Conservation (phyloP, 2,888 invertebrate species). For the Leucania comma region DNA sequence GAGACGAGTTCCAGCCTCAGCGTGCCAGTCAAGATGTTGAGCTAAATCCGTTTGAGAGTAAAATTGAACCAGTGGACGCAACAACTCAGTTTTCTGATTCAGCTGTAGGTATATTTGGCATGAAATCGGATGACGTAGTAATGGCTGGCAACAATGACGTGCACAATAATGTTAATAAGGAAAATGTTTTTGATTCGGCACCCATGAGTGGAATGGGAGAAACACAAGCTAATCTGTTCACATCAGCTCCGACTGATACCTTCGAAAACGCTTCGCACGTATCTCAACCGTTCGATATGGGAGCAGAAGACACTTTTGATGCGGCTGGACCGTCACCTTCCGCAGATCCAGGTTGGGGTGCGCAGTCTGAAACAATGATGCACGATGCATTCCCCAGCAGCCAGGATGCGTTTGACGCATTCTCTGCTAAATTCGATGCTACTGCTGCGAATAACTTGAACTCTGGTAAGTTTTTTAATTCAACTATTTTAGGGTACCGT, state of each 20-base stretch:
- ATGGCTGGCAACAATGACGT: slow-evolving; percentile 63
- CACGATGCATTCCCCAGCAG: slow-evolving; percentile 80
- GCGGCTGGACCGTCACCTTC: slow-evolving; percentile 55
- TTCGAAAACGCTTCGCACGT: slow-evolving; percentile 49
- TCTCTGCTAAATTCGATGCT: slow-evolving; percentile 96
- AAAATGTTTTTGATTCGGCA: slow-evolving; percentile 57
- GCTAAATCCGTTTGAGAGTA: slow-evolving; percentile 83
- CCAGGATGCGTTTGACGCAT: slow-evolving; percentile 94
- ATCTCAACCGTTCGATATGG: slow-evolving; percentile 42
- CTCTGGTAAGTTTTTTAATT: slow-evolving; percentile 75
- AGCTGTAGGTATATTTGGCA: slow-evolving; percentile 72
- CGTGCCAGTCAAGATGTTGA: slow-evolving; percentile 70
- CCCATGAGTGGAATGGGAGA: slow-evolving; percentile 44
- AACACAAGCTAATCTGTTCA: slow-evolving; percentile 68
- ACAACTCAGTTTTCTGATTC: slow-evolving; percentile 62
- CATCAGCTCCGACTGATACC: slow-evolving; percentile 52
- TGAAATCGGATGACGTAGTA: slow-evolving; percentile 68
- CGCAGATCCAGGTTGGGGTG: slow-evolving; percentile 76
- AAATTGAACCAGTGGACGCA: slow-evolving; percentile 57
- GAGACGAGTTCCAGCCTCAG: slow-evolving; percentile 65
- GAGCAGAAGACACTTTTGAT: slow-evolving; percentile 59
- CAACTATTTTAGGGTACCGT: too few species aligned
- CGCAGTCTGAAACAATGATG: slow-evolving; percentile 73
- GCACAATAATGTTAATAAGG: slow-evolving; percentile 60
- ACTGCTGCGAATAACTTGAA: slow-evolving; percentile 86